Conservation (phyloP, 2,888 invertebrate genomes). For the Eupsilia transversa region DNA sequence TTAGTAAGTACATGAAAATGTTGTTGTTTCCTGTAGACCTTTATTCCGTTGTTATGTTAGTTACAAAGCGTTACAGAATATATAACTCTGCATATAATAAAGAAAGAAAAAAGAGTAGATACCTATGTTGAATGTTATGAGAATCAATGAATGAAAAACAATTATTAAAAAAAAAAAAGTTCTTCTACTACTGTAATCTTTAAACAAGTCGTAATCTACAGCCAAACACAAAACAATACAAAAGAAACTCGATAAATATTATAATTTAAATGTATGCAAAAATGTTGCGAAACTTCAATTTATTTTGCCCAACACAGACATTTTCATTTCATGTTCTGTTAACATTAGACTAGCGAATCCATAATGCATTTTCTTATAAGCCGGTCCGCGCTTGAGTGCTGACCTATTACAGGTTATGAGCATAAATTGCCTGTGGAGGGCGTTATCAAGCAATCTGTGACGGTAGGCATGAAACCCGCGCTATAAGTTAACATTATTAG, state of each 20-base stretch:
- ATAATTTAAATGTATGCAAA: neutral
- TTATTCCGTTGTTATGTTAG: neutral
- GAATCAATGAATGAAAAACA: neutral
- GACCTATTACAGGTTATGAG: constrained; percentile 71
- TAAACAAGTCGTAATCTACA: no score
- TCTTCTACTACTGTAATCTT: no score
- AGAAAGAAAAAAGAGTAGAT: neutral
- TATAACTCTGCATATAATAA: neutral
- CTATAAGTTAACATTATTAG: constrained; percentile 57
- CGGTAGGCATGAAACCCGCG: constrained; percentile 64
- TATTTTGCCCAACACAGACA: constrained; percentile 5
- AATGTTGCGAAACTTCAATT: neutral
- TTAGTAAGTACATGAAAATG: neutral
- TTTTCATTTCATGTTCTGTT: constrained; percentile 31
- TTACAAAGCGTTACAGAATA: neutral
- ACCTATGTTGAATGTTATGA: neutral
- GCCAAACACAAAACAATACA: neutral
- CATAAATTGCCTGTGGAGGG: constrained; percentile 70
- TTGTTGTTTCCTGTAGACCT: neutral
- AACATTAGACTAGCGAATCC: constrained; percentile 16
- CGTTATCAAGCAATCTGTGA: constrained; percentile 75
- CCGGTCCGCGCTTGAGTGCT: constrained; percentile 42
- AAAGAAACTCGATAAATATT: neutral
- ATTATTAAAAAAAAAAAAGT: no score
- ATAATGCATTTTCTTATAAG: constrained; percentile 62